A percentile compares a stretch with the other conserved stretches of the same genome.
These are phyloP conservation scores for Anastatus disparis DNA, from an alignment of 1,140 invertebrate species.

Conservation along the genomic window DNA sequence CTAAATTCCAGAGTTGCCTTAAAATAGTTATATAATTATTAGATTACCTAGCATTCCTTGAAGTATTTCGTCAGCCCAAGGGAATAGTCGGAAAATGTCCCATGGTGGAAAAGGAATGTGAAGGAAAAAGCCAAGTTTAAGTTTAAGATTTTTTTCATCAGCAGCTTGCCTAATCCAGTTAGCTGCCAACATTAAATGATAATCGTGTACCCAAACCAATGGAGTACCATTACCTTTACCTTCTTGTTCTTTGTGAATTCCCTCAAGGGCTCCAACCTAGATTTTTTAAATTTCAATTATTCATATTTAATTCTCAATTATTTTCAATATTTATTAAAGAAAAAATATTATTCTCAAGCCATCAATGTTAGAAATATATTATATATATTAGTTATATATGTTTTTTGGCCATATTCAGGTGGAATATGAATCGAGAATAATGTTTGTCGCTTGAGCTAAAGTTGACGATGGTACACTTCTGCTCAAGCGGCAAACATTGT, in stretches of 20 bases:
- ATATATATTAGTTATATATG: no score
- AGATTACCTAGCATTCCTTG: conserved; percentile 83
- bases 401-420: no score
- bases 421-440: no score
- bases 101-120: conserved; percentile 94
- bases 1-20: no score
- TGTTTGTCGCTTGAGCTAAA: no score
- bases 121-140: conserved; percentile 89
- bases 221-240: conserved; percentile 71
- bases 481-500: no score
- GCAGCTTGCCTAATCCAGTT: conserved; percentile 86
- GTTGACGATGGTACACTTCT: no score
- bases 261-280: conserved; percentile 73
- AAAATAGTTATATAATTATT: no score
- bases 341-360: background rate
- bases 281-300: background rate
- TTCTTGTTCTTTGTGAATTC: conserved; percentile 71
- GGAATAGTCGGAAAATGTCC: conserved; percentile 90
- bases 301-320: background rate
- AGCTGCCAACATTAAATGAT: conserved; percentile 90
- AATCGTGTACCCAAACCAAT: conserved; percentile 92
- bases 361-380: background rate
- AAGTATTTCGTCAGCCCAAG: conserved; percentile 91
- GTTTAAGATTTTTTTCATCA: conserved; percentile 80
- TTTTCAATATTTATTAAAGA: background rate